Base-by-base conservation (phyloP, 2,888 invertebrate species). In the Drosophila mayaguana region DNA sequence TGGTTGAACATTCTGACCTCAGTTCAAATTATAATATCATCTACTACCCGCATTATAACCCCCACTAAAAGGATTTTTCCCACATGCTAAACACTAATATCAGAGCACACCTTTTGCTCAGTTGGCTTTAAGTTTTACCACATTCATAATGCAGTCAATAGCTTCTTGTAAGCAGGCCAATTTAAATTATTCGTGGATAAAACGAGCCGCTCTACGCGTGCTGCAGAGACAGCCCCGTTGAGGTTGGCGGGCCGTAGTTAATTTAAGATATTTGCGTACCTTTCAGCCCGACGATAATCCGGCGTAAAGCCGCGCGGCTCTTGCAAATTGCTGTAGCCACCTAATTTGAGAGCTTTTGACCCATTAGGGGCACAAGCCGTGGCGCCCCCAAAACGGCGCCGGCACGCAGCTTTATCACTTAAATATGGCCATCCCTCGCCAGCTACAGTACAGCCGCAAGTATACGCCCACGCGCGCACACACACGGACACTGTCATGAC, bases 301-400 rank as follows among this genome's bases (percentile, higher is more conserved):
- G 63, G 34, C 65, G 69, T 55, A 68, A 83, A 73, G 86, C 86
- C 62, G 74, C 67, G 67, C 36, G 75, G 83, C 72, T 77, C 72
- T 72, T 71, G 74, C 64, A 72, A 83, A 88, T 74, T 75, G 87
- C 83, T 86, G 78, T 88, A 79, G 75, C 79, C 89, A 84, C 89
- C 84, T 84, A 89, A 84, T 84, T 84, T 84, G 87, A 77, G 86
- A 87, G 81, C 84, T 80, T 84, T 89, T 87, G 76, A 87, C 81
- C 81, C 89, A 84, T 84, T 84, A 87, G 71, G 71, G 72, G 75
- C 74, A 71, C 72, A 78, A 78, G 74, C 68, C 72, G 71, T 54
- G 59, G 62, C 57, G 66, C 56, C 51, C 46, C 38, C 61, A 43
- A 63, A 69, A 54, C 57, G 60, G 51, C 54, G 60, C 34, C 38